A percentile compares a stretch with the other conserved stretches of the same genome.
Evolutionary conservation across 2,888 invertebrate genomes (phyloP).

Genomic region (Germaria angustata): DNA sequence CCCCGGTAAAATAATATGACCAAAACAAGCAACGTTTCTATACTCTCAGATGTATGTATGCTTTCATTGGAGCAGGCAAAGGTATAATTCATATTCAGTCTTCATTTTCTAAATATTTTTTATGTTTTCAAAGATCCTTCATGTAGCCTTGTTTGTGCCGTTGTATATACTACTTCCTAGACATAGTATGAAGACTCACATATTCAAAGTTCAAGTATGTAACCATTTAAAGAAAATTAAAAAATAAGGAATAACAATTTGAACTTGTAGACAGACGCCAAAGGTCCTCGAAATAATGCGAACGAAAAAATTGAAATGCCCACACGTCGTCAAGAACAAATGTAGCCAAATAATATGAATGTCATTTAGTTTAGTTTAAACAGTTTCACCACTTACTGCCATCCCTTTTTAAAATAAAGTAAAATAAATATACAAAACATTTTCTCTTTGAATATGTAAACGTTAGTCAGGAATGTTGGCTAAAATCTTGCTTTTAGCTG

Average conservation of each 20-base stretch:
- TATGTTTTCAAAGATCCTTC: too few relatives aligned
- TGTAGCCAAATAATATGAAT: slow-evolving; percentile 66
- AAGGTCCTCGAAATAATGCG: slow-evolving; percentile 69
- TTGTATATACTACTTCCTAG: too few relatives aligned
- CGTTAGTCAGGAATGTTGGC: slow-evolving; percentile 38
- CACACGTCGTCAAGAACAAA: slow-evolving; percentile 67
- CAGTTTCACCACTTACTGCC: slow-evolving; percentile 27
- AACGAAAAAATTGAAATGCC: slow-evolving; percentile 61
- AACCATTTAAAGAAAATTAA: slow-evolving; percentile 9
- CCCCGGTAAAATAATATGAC: too few relatives aligned
- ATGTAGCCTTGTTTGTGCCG: too few relatives aligned
- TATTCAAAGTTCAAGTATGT: slow-evolving; percentile 53
- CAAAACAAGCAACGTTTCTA: too few relatives aligned
- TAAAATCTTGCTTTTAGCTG: slow-evolving; percentile 21
- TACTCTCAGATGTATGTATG: too few relatives aligned
- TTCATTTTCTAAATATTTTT: too few relatives aligned
- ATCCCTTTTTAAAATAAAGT: slow-evolving; percentile 13
- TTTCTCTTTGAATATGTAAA: slow-evolving; percentile 12
- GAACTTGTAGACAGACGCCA: slow-evolving; percentile 70
- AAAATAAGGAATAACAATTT: slow-evolving; percentile 42
- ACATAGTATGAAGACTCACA: background rate
- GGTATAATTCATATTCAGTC: too few relatives aligned
- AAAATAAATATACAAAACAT: slow-evolving; percentile 6
- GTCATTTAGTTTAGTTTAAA: slow-evolving; percentile 57
- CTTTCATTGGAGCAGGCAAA: too few relatives aligned